Base-by-base conservation (phyloP, 2,888 invertebrate genomes). In the Taphrorychus bicolor region DNA sequence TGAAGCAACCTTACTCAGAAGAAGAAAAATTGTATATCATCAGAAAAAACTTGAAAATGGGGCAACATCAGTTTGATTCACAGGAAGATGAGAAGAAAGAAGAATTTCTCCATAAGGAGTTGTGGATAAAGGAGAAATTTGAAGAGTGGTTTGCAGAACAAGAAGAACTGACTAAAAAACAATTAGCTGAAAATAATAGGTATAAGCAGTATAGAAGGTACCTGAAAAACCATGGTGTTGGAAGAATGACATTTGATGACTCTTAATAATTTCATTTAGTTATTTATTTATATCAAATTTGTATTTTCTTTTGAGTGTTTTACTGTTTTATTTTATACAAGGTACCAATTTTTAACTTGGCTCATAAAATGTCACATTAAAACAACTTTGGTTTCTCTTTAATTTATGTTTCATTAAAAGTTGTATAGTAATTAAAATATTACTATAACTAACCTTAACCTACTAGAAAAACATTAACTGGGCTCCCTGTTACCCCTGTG, bases 231-330 rank as follows among this genome's bases (percentile, higher is more conserved):
- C 94, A 95, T 79, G 95, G 95, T 2, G 89, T 93, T 0, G 92
- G 94, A 0, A 87, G 95, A 77, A 93, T 97, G 86, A 93, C 93
- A n/a, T 97, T 97, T 81, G 94, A 93, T 76, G 93, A 94, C 79
- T 92, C 88, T 61, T 88, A 69, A 62, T 60, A n/a, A 7, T 45
- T 5, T 45, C 14, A 16, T 45, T 7, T 45, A 1, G 11, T 66
- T 66, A 51, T 52, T 14, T 23, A 22, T 24, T 21, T 62, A 60
- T 57, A 56, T 59, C 21, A 19, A 32, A 9, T 32, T 32, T 11
- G 11, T 11, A 7, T 32, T 2, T 9, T 9, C 2, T 32, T 32
- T 32, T 32, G 32, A n/a, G 45, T 49, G 42, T 51, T 52, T 32
- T 32, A 11, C 11, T 45, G 14, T 16, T 45, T 45, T 45, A 5